phyloP scores from a whole-genome alignment of 2,797 vertebrate species.

The Sciaenops ocellatus region DNA sequence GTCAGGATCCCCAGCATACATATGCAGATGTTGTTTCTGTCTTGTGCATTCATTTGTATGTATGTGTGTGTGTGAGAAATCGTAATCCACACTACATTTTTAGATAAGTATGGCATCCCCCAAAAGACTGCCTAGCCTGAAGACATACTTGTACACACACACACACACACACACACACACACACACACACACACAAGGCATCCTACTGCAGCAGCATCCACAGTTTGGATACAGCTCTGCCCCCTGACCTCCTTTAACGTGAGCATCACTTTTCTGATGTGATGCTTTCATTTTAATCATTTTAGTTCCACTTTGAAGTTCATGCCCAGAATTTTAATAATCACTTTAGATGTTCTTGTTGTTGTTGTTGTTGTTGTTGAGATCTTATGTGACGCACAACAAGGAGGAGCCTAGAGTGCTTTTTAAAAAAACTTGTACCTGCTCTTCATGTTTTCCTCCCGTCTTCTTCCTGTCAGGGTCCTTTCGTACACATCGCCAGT shows the following conservation, averaged over 20 bases:
- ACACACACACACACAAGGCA: conserved; percentile 11
- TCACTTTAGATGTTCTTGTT: not conserved
- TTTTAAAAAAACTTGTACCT: conserved; percentile 1
- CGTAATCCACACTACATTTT: not conserved
- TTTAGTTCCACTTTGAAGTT: conserved; percentile 52
- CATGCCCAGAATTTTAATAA: conserved; percentile 48
- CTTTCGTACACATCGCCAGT: conserved; percentile 97
- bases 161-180: conserved; percentile 13
- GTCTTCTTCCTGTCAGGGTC: conserved; percentile 84
- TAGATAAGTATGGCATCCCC: conserved; percentile 37
- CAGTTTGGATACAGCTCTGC: conserved; percentile 41
- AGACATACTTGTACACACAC: conserved; percentile 12
- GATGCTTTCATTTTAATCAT: conserved; percentile 61
- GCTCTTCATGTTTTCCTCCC: conserved; percentile 8
- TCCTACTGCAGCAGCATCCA: conserved; percentile 27
- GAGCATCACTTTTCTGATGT: conserved; percentile 40
- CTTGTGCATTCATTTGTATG: conserved; percentile 2
- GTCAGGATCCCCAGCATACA: not conserved
- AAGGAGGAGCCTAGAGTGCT: conserved; percentile 1
- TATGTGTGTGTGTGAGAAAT: not conserved
- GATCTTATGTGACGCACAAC: not conserved
- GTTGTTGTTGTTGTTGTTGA: conserved; percentile 34
- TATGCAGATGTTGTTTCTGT: conserved; percentile 62
- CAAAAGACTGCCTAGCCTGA: conserved; percentile 40
- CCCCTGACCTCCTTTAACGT: conserved; percentile 42